phyloP scores from a whole-genome alignment of 2,888 invertebrate species.

The Hedya salicella region DNA sequence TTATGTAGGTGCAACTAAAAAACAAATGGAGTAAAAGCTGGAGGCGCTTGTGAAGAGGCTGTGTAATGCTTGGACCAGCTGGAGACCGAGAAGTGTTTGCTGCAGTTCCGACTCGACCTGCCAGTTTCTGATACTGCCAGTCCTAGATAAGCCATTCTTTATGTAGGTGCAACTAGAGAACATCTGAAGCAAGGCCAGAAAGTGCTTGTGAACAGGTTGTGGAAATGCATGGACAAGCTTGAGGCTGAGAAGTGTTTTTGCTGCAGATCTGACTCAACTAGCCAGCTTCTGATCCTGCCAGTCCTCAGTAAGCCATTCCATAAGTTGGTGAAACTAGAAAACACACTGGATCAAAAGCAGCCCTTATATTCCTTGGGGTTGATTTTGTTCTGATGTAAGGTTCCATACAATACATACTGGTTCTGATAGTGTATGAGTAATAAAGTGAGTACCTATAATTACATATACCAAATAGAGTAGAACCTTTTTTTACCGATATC shows the following conservation, averaged over 20 bases:
- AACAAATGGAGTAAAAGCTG: slow-evolving; percentile 99
- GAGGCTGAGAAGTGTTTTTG: slow-evolving; percentile 97
- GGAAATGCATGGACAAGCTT: slow-evolving; percentile 99
- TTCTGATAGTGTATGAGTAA: too few relatives aligned
- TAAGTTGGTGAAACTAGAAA: slow-evolving; percentile 95
- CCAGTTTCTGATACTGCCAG: slow-evolving; percentile 98
- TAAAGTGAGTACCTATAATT: too few relatives aligned
- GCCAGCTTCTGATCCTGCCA: slow-evolving; percentile 97
- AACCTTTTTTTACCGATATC: too few relatives aligned
- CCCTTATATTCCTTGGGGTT: too few relatives aligned
- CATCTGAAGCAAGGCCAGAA: slow-evolving; percentile 99
- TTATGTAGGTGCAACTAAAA: slow-evolving; percentile 93
- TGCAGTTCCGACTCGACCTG: slow-evolving; percentile 97
- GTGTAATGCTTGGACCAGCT: slow-evolving; percentile 99
- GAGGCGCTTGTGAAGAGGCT: slow-evolving; percentile 98
- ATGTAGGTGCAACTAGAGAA: slow-evolving; percentile 96
- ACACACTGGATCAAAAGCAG: slow-evolving; percentile 99
- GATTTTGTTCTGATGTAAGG: too few relatives aligned
- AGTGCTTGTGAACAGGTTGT: slow-evolving; percentile 97
- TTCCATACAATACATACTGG: too few relatives aligned
- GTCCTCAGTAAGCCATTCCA: slow-evolving; percentile 85
- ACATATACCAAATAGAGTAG: too few relatives aligned
- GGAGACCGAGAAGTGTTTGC: slow-evolving; percentile 97
- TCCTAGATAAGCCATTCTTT: slow-evolving; percentile 82
- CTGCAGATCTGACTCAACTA: slow-evolving; percentile 98